These are phyloP conservation scores for Acrobasis suavella DNA, from an alignment of 2,888 invertebrate species.

Conservation along the genomic window DNA sequence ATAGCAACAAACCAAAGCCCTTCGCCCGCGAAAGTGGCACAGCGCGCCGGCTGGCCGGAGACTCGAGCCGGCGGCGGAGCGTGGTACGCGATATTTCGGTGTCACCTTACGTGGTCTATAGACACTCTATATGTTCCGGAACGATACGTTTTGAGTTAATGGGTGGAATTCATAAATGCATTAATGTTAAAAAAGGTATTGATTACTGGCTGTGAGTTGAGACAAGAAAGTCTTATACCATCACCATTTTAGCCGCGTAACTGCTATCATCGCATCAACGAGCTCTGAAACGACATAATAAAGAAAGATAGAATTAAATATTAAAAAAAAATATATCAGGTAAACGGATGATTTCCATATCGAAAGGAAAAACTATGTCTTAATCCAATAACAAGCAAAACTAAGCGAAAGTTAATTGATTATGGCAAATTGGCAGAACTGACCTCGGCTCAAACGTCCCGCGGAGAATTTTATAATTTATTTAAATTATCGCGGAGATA, in stretches of 20 bases:
- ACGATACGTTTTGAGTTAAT: background rate
- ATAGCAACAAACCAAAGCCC: conserved; percentile 13
- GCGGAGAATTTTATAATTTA: background rate
- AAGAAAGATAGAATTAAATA: too few species aligned
- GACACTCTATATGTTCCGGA: conserved; percentile 6
- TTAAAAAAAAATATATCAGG: too few species aligned
- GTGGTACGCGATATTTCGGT: conserved; percentile 10
- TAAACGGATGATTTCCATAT: too few species aligned
- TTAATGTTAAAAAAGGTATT: background rate
- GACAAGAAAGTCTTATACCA: background rate
- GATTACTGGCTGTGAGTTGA: background rate
- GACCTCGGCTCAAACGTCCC: background rate
- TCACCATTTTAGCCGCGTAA: too few species aligned
- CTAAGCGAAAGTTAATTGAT: background rate
- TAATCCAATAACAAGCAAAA: background rate
- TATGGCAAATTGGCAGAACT: background rate
- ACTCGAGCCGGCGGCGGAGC: background rate
- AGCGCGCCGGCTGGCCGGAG: background rate
- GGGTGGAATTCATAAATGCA: background rate
- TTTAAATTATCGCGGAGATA: background rate
- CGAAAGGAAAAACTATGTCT: background rate
- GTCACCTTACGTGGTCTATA: conserved; percentile 7
- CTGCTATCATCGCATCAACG: too few species aligned
- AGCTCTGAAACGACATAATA: too few species aligned
- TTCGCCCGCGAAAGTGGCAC: conserved; percentile 12